A percentile compares a stretch with the other conserved stretches of the same genome.
Conservation (phyloP, 2,113 vertebrate species). For the Meriones unguiculatus region DNA sequence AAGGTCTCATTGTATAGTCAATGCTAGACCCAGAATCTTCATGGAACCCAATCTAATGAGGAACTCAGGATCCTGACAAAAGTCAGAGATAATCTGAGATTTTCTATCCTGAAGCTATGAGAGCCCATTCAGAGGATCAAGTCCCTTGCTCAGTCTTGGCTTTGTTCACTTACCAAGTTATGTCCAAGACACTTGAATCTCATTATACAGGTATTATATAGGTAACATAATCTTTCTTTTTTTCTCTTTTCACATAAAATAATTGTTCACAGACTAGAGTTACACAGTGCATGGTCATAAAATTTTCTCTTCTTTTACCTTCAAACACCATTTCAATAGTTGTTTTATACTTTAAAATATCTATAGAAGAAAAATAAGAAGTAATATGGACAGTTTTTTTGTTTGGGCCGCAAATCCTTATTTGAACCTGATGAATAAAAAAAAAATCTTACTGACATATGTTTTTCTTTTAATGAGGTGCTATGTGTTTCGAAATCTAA, state of each 20-base stretch:
- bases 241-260: not conserved
- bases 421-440: not conserved
- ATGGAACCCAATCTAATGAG: too few relatives aligned
- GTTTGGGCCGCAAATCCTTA: not conserved
- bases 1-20: not conserved
- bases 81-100: not conserved
- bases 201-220: not conserved
- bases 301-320: not conserved
- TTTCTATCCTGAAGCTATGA: not conserved
- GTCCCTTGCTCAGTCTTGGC: not conserved
- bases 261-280: not conserved
- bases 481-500: constrained; percentile 5
- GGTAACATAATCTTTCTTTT: not conserved
- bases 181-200: too few relatives aligned
- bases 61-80: not conserved
- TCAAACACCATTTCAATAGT: not conserved
- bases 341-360: not conserved
- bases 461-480: not conserved
- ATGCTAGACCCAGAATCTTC: not conserved
- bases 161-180: not conserved
- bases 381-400: not conserved
- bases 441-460: not conserved
- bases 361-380: not conserved
- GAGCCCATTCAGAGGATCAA: not conserved
- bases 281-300: not conserved